These are phyloP conservation scores for Atrichornis clamosus DNA, from an alignment of 2,113 vertebrate species.

Conservation along the genomic window DNA sequence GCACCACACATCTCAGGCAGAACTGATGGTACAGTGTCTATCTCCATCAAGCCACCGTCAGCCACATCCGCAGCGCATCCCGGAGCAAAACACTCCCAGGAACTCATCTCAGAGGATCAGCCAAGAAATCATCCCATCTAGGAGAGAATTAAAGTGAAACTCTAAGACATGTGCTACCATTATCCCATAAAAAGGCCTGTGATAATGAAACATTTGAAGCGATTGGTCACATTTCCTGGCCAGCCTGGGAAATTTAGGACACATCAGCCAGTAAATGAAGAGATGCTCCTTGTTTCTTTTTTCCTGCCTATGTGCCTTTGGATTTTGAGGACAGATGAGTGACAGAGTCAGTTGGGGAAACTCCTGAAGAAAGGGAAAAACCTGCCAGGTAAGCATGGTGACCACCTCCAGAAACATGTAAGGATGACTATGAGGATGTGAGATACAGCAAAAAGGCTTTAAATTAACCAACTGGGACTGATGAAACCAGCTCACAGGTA, in stretches of 20 bases:
- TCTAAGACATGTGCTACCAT: not conserved
- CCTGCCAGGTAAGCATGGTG: not conserved
- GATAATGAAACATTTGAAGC: not conserved
- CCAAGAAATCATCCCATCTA: not conserved
- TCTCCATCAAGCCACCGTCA: not conserved
- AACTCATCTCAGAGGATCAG: not conserved
- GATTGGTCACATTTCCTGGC: accelerated
- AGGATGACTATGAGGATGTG: too few relatives aligned
- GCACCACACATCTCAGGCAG: not conserved
- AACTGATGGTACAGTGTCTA: not conserved
- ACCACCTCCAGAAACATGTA: not conserved
- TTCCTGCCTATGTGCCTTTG: not conserved
- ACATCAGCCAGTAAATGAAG: not conserved
- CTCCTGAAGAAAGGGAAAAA: not conserved
- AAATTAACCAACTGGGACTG: not conserved
- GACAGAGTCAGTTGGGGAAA: not conserved
- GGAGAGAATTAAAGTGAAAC: not conserved
- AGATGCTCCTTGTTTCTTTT: not conserved
- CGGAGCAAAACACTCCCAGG: not conserved
- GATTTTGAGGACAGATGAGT: not conserved
- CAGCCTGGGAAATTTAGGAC: not conserved
- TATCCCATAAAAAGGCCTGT: not conserved
- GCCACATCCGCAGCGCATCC: not conserved
- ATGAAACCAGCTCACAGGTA: not conserved
- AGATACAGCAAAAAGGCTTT: not conserved